Base-by-base conservation (phyloP, 1,140 invertebrate genomes). In the Ceratina japonica region DNA sequence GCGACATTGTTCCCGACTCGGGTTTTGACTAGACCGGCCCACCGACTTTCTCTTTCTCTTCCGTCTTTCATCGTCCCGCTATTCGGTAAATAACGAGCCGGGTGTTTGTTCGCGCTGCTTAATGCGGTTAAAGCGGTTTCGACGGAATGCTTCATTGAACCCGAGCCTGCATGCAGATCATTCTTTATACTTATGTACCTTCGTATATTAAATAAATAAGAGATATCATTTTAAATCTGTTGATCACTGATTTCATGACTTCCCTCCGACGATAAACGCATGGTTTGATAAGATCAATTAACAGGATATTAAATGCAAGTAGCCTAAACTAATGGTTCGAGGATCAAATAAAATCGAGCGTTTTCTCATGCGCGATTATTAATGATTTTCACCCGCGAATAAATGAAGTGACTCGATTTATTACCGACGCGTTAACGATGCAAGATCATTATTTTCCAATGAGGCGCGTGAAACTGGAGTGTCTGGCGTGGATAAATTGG, bases 371-470 rank as follows among this genome's bases (percentile, higher is more conserved):
- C 37, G 5, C 37, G 37, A 44, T 8, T 8, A 44, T 49, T 72
- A 72, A 61, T 72, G 44, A 61, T 72, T 49, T 49, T 49, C 70
- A 13, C 61, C 61, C 20, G n/a, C n/a, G 52, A 24, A 44, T 61
- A 61, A 59, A 72, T 72, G 37, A 72, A 72, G 31, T 13, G n/a
- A 20, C 3, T 44, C 20, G 52, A 59, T 71, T 59, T 58, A 71
- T 44, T 10, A 44, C 37, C 37, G 18, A 7, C 20, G 18, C 56
- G 56, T 72, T 72, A 72, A 72, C 70, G 56, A 49, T 52, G 54
- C 44, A 54, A 72, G 59, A 72, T 37, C 44, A 61, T 72, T 61
- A 72, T 61, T 72, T 72, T 61, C 49, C 22, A n/a, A 68, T 13
- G 31, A 54, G 0, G 1, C 68, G 15, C 20, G 68, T 27, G 65